Percentiles rank a stretch among this genome's conserved stretches.
Conservation (phyloP, 2,113 vertebrate species). For the Nipponia nippon region DNA sequence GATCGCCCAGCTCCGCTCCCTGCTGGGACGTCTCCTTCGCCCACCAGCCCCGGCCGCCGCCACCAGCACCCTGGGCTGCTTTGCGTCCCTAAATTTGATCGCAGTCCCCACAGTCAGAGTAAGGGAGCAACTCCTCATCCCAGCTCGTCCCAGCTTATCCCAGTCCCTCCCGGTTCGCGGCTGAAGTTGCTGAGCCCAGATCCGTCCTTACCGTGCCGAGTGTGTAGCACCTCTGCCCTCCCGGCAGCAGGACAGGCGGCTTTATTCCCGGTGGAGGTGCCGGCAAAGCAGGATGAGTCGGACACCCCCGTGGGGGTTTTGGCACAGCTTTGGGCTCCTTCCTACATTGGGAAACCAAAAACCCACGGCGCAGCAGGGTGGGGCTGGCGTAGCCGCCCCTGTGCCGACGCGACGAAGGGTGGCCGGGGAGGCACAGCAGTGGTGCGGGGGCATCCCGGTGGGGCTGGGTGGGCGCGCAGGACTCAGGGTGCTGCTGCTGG, state of each 20-base stretch:
- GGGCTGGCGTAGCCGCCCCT: neutral
- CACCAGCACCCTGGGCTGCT: fast-evolving
- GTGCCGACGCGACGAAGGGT: neutral
- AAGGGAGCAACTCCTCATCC: neutral
- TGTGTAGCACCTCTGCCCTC: neutral
- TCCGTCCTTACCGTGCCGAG: neutral
- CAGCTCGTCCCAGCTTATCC: neutral
- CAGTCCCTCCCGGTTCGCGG: fast-evolving
- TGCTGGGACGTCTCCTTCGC: fast-evolving
- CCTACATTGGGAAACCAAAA: constrained; percentile 53
- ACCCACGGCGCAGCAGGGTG: neutral
- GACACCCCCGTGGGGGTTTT: constrained; percentile 36
- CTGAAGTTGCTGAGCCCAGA: neutral
- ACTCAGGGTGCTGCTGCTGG: fast-evolving
- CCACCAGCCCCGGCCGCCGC: neutral
- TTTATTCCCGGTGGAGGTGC: constrained; percentile 23
- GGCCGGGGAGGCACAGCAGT: fast-evolving
- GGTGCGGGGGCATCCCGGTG: neutral
- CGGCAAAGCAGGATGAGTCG: constrained; percentile 56
- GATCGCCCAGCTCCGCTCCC: neutral
- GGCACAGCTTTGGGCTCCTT: neutral
- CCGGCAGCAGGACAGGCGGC: neutral
- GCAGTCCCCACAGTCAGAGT: neutral
- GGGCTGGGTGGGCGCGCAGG: neutral
- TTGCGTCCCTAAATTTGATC: neutral